Base-by-base conservation (phyloP, 2,888 invertebrate species). In the Cataglyphis cursor region DNA sequence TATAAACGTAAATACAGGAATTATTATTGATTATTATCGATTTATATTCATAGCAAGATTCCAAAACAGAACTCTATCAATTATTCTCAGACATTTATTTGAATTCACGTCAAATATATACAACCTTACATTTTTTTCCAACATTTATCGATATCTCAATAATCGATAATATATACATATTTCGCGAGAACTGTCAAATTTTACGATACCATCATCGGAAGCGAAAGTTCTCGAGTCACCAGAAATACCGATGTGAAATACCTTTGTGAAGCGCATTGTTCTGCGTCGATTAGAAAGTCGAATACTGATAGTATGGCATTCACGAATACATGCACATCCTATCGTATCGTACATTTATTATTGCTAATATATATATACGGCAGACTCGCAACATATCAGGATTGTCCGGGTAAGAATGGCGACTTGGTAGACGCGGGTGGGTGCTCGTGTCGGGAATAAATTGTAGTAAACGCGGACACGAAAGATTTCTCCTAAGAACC, bases 401-500 rank as follows among this genome's bases (percentile, higher is more conserved):
- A 10, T 35, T 28, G 64, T 51, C 64, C 62, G 51, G 31, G 64
- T 59, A 75, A 75, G 78, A 73, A 73, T 2, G 5, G 54, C 31
- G 21, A 41, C 18, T 73, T 35, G n/a, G 18, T 28, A 54, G 8
- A 51, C 24, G 74, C 70, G 82, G 62, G 73, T 73, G 82, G 87
- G 75, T 84, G 84, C 80, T 82, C 83, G 87, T 89, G 89, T 87
- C 91, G 88, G 86, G 91, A 91, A 91, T 89, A 91, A 92, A 93
- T 91, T 91, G 91, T 91, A 89, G 91, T 87, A 90, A 92, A 90
- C 89, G 92, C 90, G 90, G 89, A 91, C 92, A 92, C 91, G 92
- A 93, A 93, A 93, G 93, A 92, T 91, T 91, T 91, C 85, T 90
- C 86, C 85, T 88, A 87, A 83, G 62, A 89, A 83, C 88, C 91